Base-by-base conservation (phyloP, 1,140 invertebrate species). In the Euborellia annulipes region DNA sequence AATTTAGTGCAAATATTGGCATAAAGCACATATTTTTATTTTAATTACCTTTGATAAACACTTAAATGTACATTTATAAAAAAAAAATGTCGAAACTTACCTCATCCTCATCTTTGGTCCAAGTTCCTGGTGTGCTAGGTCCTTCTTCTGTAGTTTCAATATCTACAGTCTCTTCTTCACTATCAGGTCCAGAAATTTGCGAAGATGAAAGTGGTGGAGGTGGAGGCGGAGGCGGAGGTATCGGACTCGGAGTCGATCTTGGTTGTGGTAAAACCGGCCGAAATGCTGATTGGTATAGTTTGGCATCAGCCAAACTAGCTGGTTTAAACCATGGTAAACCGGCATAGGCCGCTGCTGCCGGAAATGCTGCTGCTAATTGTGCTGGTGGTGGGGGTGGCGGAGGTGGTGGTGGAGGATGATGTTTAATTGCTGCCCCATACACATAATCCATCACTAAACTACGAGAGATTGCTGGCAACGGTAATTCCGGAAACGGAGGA, bases 401-500 rank as follows among this genome's bases (percentile, higher is more conserved):
- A 56, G 3, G 57, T 58, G 45, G 63, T 63, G 16, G 61, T 62
- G 13, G 67, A 59, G 7, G 64, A 57, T 2, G 68, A 66, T 53
- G 75, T 63, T 41, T 66, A 60, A 45, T 68, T 63, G 14, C 43
- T 16, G 43, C 39, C 13, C 46, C 36, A 41, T 64, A 69, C 41
- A 77, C 71, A 47, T 78, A 78, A 56, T 79, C 77, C 65, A 79
- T 76, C 1, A 78, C 71, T 22, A 76, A 58, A 48, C 60, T 72
- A 9, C 72, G 60, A 0, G 74, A 70, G 17, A 78, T 55, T 20
- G 37, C 36, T 22, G 14, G 72, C 20, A 78, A 52, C 9, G 67
- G 62, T 13, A 72, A 57, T 51, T 69, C 71, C 36, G 65, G 67
- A 54, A 64, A 74, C 23, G 62, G 66, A 3, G 74, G 74, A 7